Base-by-base conservation (phyloP, 2,113 vertebrate species). In the Calyptommatus sinebrachiatus region DNA sequence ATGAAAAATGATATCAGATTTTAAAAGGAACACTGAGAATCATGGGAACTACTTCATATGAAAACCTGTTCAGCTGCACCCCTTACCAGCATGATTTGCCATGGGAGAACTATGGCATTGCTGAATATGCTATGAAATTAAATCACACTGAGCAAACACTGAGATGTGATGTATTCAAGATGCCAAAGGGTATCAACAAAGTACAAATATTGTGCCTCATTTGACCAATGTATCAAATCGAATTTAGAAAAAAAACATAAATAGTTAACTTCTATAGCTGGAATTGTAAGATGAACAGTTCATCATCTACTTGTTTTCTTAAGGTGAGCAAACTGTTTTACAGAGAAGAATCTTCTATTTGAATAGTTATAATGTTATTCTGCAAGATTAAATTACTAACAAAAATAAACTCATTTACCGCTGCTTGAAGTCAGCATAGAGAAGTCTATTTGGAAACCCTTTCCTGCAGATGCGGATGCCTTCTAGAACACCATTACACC, bases 391-490 rank as follows among this genome's bases (percentile, higher is more conserved):
- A 6, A 62, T 24, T 66, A 57, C 18, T 16, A 67, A 22, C 16
- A 7, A 21, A 9, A 67, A 62, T 45, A 35, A 71, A 68, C 68
- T 65, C 45, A 53, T 8, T 88, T 88, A 97, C 97, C 97, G 97
- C 88, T 99, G 97, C 88, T 98, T 99, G 93, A 99, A 98, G 93
- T 98, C 97, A 73, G 94, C 97, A 0, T 99, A 98, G 31, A 95
- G 88, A 89, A 98, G 97, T 88, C 97, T 97, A 94, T 97, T 99
- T 74, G 97, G 97, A 89, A 98, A 98, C 0, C 97, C 97, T 85
- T 98, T 98, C 50, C 97, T 95, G 78, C 97, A 98, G 92, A 99
- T 98, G 67, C 97, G 96, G 89, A 98, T 98, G 8, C 97, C 97
- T 68, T 98, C 97, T 28, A 99, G 94, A 80, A 98, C 97, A 1